A percentile compares a stretch with the other conserved stretches of the same genome.
These are phyloP conservation scores for Oscarella lobularis DNA, from an alignment of 37 sponge, comb jelly and placozoan species.

Conservation along the genomic window DNA sequence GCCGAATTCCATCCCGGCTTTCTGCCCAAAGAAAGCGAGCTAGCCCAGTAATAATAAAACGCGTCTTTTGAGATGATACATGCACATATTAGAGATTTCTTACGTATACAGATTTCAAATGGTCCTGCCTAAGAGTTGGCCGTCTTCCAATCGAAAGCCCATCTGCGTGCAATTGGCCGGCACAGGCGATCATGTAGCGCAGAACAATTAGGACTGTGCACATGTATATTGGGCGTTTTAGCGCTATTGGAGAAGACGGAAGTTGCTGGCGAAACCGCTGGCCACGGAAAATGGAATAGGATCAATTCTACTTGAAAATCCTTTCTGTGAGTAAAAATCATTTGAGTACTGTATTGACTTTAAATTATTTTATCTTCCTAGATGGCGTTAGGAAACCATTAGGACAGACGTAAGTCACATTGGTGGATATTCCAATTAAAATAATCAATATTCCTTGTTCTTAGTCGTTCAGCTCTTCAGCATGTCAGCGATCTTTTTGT, in stretches of 20 bases:
- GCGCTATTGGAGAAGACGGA: slow-evolving; percentile 64
- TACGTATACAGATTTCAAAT: slow-evolving; percentile 75
- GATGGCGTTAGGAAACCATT: too few relatives aligned
- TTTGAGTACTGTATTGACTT: too few relatives aligned
- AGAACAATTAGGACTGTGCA: too few relatives aligned
- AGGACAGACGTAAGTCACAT: too few relatives aligned
- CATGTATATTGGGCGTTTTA: slow-evolving; percentile 9
- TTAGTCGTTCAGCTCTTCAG: slow-evolving; percentile 58
- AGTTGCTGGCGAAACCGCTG: slow-evolving; percentile 43
- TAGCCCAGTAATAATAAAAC: slow-evolving; percentile 7
- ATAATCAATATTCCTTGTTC: too few relatives aligned
- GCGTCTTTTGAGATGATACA: too few relatives aligned
- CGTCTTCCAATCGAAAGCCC: slow-evolving; percentile 8
- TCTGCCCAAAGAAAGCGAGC: slow-evolving; percentile 28
- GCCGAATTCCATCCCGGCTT: slow-evolving; percentile 33
- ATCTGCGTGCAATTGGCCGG: slow-evolving; percentile 73
- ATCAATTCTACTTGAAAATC: slow-evolving; percentile 79
- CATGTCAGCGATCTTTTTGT: slow-evolving; percentile 80
- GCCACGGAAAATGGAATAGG: slow-evolving; percentile 51
- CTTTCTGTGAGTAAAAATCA: slow-evolving; percentile 23
- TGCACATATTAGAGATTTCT: too few relatives aligned
- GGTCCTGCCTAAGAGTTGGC: slow-evolving; percentile 39
- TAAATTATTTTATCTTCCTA: too few relatives aligned
- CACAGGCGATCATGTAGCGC: slow-evolving; percentile 90
- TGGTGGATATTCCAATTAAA: too few relatives aligned